Evolutionary conservation across 2,888 invertebrate genomes (phyloP).

Genomic region (Thymelicus sylvestris): DNA sequence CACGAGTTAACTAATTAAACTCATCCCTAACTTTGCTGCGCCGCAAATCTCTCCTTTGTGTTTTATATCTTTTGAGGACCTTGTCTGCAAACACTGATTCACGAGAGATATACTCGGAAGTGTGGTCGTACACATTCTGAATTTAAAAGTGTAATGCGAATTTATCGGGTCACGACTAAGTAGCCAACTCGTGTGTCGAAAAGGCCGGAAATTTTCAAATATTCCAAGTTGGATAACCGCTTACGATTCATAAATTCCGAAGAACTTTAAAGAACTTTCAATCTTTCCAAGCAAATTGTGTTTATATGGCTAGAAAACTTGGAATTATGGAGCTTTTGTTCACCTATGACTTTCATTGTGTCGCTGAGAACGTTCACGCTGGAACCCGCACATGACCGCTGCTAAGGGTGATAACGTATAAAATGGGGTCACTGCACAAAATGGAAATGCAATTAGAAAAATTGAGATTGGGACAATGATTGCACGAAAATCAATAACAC

Average conservation of each 20-base stretch:
- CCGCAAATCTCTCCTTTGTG: slow-evolving; percentile 8
- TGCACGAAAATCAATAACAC: too few relatives aligned
- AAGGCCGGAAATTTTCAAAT: neutral
- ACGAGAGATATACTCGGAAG: neutral
- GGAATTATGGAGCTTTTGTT: slow-evolving; percentile 1
- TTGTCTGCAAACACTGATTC: neutral
- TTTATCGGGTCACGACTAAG: slow-evolving; percentile 2
- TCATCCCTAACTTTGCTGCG: neutral
- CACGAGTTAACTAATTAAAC: slow-evolving; percentile 4
- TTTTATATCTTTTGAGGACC: neutral
- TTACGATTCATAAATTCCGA: neutral
- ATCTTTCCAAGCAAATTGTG: neutral
- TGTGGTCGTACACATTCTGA: neutral
- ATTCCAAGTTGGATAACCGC: neutral
- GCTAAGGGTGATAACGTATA: neutral
- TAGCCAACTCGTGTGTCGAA: neutral
- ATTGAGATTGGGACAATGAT: too few relatives aligned
- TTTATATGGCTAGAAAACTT: neutral
- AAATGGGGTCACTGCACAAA: neutral
- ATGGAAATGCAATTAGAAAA: neutral
- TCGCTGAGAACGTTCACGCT: neutral
- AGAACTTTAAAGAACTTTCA: neutral
- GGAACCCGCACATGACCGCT: neutral
- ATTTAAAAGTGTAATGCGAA: neutral
- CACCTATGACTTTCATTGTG: neutral